phyloP scores from a whole-genome alignment of 2,797 vertebrate genomes.

The Sebastolobus altivelis region DNA sequence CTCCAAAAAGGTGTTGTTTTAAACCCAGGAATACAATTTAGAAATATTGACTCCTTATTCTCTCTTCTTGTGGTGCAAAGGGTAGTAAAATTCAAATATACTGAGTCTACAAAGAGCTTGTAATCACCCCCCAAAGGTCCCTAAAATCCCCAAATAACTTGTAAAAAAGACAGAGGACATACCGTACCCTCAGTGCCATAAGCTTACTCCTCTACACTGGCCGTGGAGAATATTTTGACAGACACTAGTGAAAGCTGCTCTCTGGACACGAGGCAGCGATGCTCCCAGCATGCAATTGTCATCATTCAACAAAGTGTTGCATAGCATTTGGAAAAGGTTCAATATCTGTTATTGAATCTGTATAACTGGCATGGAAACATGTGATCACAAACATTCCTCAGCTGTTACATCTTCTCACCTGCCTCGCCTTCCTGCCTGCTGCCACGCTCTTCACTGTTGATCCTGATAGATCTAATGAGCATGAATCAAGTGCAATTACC shows the following conservation, averaged over 20 bases:
- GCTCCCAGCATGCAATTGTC: background rate
- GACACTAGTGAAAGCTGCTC: background rate
- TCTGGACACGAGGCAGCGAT: background rate
- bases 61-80: background rate
- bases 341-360: constrained; percentile 27
- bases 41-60: background rate
- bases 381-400: constrained; percentile 55
- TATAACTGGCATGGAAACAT: constrained; percentile 22
- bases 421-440: constrained; percentile 27
- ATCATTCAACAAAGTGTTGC: background rate
- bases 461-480: constrained; percentile 29
- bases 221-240: background rate
- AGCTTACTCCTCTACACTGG: background rate
- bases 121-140: background rate
- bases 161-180: background rate
- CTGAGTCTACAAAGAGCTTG: background rate
- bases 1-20: background rate
- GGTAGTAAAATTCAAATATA: background rate
- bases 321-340: background rate
- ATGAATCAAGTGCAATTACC: constrained; percentile 49
- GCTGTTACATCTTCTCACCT: constrained; percentile 58
- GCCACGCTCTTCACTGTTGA: constrained; percentile 19
- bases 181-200: background rate
- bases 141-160: background rate
- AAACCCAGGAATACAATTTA: background rate